Percentiles rank a stretch among this genome's conserved stretches.
These are phyloP conservation scores for human (Homo sapiens) DNA, from an alignment of 2,113 vertebrate genomes.

Conservation along the genomic window GRCh38 chr2:230928001-230928500, in stretches of 20 bases:
- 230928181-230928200: neutral
- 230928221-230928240: neutral
- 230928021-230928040: neutral
- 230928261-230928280: neutral
- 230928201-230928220: neutral
- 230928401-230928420: fast-evolving
- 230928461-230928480: neutral
- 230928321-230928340: neutral
- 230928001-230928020: neutral
- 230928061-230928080: fast-evolving
- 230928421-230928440: neutral
- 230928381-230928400: neutral
- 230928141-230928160: neutral
- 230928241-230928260: neutral
- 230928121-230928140: neutral
- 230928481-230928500: neutral
- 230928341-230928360: neutral
- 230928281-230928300: neutral
- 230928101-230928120: no score
- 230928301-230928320: neutral
- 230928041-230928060: neutral
- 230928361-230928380: neutral
- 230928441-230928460: neutral
- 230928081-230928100: neutral
- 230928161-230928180: neutral